Conservation (phyloP, 2,797 vertebrate species). For the Cirrhinus mrigala region DNA sequence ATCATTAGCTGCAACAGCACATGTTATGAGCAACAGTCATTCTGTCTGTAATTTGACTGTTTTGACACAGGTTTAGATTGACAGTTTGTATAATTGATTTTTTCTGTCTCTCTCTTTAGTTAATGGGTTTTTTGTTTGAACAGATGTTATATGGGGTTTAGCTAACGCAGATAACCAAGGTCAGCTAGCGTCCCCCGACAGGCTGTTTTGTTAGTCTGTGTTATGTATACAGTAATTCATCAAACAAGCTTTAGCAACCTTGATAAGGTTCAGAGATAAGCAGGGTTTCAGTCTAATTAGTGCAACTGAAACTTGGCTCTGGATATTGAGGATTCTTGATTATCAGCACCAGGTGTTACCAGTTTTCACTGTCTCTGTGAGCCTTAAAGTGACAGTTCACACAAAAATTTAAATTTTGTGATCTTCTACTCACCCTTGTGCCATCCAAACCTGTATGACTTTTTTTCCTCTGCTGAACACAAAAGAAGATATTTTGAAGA, state of each 20-base stretch:
- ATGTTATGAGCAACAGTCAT: background rate
- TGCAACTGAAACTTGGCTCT: background rate
- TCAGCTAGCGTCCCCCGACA: background rate
- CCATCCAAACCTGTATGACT: too few species aligned
- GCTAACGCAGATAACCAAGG: conserved; percentile 14
- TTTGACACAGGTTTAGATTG: conserved; percentile 11
- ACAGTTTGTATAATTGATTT: conserved; percentile 3
- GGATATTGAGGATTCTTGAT: background rate
- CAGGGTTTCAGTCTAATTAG: background rate
- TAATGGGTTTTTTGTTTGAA: conserved; percentile 23
- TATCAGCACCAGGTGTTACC: background rate
- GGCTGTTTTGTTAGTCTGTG: conserved; percentile 29
- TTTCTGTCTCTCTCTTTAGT: background rate
- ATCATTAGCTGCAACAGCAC: background rate
- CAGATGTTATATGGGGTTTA: background rate
- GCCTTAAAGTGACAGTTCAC: background rate
- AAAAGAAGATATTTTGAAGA: background rate
- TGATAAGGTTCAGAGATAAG: conserved; percentile 24
- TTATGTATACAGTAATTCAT: conserved; percentile 46
- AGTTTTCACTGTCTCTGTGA: background rate
- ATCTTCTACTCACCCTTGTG: background rate
- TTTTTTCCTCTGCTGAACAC: background rate
- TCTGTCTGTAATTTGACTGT: background rate
- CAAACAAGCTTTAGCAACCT: conserved; percentile 17
- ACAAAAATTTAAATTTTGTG: accelerated